phyloP scores from a whole-genome alignment of 2,888 invertebrate genomes.

The Drosophila neotestacea region DNA sequence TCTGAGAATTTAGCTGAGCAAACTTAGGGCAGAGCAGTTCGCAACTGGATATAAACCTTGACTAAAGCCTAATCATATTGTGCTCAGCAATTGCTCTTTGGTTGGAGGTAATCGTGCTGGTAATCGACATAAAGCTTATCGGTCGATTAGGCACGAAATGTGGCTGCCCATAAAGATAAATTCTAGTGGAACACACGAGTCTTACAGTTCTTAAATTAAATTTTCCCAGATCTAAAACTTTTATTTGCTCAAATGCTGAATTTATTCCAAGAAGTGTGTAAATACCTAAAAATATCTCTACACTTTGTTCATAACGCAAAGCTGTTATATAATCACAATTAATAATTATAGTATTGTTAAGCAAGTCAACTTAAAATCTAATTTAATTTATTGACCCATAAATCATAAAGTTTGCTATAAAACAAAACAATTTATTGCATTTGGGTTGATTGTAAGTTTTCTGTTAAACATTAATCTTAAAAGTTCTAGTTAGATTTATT shows the following conservation, averaged over 20 bases:
- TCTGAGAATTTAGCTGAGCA: conserved; percentile 2
- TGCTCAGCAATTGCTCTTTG: conserved; percentile 41
- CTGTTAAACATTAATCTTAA: background rate
- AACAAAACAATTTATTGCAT: conserved; percentile 1
- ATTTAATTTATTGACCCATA: conserved; percentile 8
- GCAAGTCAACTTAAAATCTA: background rate
- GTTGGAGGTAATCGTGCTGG: conserved; percentile 32
- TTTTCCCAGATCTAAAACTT: conserved; percentile 34
- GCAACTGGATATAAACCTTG: conserved; percentile 48
- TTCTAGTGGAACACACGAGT: conserved; percentile 35
- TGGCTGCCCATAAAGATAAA: conserved; percentile 67
- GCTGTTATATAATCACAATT: conserved; percentile 4
- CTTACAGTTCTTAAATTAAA: conserved; percentile 46
- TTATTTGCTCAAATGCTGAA: conserved; percentile 24
- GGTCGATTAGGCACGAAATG: conserved; percentile 65
- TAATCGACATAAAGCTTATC: conserved; percentile 78
- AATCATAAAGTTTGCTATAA: conserved; percentile 9
- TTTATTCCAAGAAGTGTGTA: conserved; percentile 4
- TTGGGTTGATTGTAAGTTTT: background rate
- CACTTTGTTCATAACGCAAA: background rate
- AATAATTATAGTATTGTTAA: background rate
- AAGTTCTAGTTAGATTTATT: conserved; percentile 1
- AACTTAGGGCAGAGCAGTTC: conserved; percentile 11
- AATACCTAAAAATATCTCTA: background rate
- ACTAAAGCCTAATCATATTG: conserved; percentile 39